Conservation (phyloP, 1,140 invertebrate genomes). For the Bombyx mandarina region DNA sequence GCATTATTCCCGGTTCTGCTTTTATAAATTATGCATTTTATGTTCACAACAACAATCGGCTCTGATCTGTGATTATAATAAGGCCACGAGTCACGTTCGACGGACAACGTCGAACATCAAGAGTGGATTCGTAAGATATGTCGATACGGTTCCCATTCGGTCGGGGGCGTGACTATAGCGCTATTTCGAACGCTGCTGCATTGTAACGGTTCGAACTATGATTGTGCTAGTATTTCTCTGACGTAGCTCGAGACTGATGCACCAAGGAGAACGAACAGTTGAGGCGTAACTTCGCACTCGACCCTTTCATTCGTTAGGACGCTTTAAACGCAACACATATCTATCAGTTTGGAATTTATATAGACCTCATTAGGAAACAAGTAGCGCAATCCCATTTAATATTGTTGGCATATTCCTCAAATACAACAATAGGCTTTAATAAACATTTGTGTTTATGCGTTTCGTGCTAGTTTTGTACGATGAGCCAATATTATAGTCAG, state of each 20-base stretch:
- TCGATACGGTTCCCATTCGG: slow-evolving; percentile 25
- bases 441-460: too few species aligned
- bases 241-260: slow-evolving; percentile 8
- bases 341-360: slow-evolving; percentile 1
- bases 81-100: slow-evolving; percentile 55
- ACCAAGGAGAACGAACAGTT: background rate
- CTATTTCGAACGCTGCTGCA: slow-evolving; percentile 18
- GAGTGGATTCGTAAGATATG: slow-evolving; percentile 21
- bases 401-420: too few species aligned
- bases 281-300: background rate
- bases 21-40: slow-evolving; percentile 67
- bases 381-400: background rate
- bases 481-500: too few species aligned
- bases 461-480: too few species aligned
- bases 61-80: slow-evolving; percentile 66
- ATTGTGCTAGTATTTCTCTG: slow-evolving; percentile 22
- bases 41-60: slow-evolving; percentile 58
- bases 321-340: slow-evolving; percentile 3
- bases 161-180: slow-evolving; percentile 19
- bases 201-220: slow-evolving; percentile 23
- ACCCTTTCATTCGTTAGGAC: slow-evolving; percentile 1
- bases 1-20: slow-evolving; percentile 40
- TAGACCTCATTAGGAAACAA: background rate
- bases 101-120: slow-evolving; percentile 28
- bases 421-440: too few species aligned